Conservation (phyloP, 2,113 vertebrate genomes). For the Grus americana region DNA sequence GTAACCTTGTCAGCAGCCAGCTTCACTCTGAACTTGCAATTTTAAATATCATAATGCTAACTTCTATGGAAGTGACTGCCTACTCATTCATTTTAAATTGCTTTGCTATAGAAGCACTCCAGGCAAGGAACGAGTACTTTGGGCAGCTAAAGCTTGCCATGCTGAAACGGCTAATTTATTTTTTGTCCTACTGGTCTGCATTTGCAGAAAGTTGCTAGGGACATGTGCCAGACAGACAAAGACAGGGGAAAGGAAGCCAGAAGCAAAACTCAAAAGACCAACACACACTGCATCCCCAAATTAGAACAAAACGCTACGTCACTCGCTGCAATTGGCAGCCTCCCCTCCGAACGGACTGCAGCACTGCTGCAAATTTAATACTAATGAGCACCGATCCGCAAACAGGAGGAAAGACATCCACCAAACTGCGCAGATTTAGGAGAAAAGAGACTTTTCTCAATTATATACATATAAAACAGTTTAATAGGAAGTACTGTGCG, state of each 20-base stretch:
- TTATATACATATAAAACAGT: not conserved
- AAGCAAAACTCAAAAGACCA: conserved; percentile 19
- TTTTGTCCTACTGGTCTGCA: conserved; percentile 14
- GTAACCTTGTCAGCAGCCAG: not conserved
- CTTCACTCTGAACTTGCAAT: not conserved
- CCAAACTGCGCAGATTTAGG: accelerated
- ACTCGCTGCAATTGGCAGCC: not conserved
- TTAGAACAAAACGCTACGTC: not conserved
- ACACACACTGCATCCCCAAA: not conserved
- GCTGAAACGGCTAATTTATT: not conserved
- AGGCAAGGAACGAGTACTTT: not conserved
- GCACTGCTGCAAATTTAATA: not conserved
- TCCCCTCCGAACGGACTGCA: not conserved
- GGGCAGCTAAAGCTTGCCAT: not conserved
- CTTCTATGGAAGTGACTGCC: not conserved
- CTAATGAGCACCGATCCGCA: not conserved
- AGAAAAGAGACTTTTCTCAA: not conserved
- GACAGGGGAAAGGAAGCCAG: conserved; percentile 20
- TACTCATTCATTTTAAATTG: not conserved
- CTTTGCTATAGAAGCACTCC: not conserved
- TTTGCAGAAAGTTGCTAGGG: conserved; percentile 43
- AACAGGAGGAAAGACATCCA: not conserved
- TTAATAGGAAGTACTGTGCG: not conserved
- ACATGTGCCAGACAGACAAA: conserved; percentile 9
- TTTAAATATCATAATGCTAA: not conserved